Evolutionary conservation across 2,797 vertebrate species (phyloP), one percentile per base, ranked within the genome.

Genomic region (Taenioides sp.): DNA sequence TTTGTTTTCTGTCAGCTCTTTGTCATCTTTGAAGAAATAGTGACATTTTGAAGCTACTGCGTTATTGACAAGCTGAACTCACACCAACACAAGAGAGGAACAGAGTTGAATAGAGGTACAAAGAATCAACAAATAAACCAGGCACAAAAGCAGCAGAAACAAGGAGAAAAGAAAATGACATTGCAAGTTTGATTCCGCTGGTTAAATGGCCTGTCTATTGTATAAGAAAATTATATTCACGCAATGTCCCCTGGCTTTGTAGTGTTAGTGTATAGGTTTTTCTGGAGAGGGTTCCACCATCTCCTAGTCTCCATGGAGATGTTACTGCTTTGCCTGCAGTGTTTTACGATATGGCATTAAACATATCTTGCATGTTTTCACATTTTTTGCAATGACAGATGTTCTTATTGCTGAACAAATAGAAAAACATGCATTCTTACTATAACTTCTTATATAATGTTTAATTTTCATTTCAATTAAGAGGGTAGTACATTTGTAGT

Each of bases 1-100:
- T 74, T 54, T 67, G 22, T 67, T 69, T 66, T 20, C 63, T 50
- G 16, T 31, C 17, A n/a, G 28, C 71, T 23, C 73, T 66, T 71
- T 78, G 71, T 74, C 34, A 66, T 69, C 69, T 74, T 43, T 70
- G 25, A 1, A 61, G 64, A 49, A 72, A 67, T 23, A 52, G 23
- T 25, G 23, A 25, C n/a, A 61, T 62, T 5, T 1, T 0, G 11
- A 34, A 14, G 52, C 31, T 23, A 40, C 0, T 61, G 27, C 69
- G 70, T 71, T 81, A 55, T 76, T 83, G 65, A 60, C 72, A 77
- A 74, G 58, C 71, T 75, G 64, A 2, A 69, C 77, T 79, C 58
- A 55, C 47, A 78, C 62, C 70, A 25, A 61, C 69, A 67, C 57
- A n/a, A n/a, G 55, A 28, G 52, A 7, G 57, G 71, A 55, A 55